Evolutionary conservation across 2,888 invertebrate genomes (phyloP).

Genomic region (Ferrisia virgata): DNA sequence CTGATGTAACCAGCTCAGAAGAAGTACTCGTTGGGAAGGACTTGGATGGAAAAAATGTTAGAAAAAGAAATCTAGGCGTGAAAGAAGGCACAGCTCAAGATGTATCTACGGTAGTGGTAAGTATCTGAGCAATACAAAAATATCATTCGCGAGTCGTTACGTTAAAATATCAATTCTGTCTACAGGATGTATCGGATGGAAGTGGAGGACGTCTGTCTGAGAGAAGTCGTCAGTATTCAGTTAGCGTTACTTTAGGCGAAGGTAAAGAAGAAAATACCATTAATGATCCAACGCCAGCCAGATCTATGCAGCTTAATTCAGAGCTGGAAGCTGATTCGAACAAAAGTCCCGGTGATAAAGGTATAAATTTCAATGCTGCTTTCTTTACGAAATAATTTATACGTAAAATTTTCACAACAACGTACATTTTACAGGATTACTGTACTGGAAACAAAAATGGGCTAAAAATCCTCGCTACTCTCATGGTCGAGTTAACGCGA

Average conservation of each 20-base stretch:
- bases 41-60: neutral
- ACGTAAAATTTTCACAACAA: neutral
- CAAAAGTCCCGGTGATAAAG: slow-evolving; percentile 34
- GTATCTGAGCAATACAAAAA: too few species aligned
- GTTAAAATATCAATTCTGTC: too few species aligned
- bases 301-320: slow-evolving; percentile 36
- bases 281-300: slow-evolving; percentile 33
- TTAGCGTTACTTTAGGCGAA: slow-evolving; percentile 43
- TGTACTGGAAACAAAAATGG: slow-evolving; percentile 50
- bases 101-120: slow-evolving; percentile 31
- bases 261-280: slow-evolving; percentile 33
- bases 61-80: slow-evolving; percentile 8
- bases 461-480: slow-evolving; percentile 4
- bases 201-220: slow-evolving; percentile 49
- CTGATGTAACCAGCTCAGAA: slow-evolving; percentile 32
- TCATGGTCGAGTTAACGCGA: neutral
- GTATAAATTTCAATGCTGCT: neutral
- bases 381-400: neutral
- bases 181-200: slow-evolving; percentile 53
- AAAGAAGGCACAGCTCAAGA: slow-evolving; percentile 35
- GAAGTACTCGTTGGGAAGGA: slow-evolving; percentile 33
- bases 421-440: slow-evolving; percentile 46
- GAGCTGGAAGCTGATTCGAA: slow-evolving; percentile 34
- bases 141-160: too few species aligned
- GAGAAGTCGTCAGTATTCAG: slow-evolving; percentile 43